Base-by-base conservation (phyloP, 2,888 invertebrate genomes). In the Caenorhabditis sp. region DNA sequence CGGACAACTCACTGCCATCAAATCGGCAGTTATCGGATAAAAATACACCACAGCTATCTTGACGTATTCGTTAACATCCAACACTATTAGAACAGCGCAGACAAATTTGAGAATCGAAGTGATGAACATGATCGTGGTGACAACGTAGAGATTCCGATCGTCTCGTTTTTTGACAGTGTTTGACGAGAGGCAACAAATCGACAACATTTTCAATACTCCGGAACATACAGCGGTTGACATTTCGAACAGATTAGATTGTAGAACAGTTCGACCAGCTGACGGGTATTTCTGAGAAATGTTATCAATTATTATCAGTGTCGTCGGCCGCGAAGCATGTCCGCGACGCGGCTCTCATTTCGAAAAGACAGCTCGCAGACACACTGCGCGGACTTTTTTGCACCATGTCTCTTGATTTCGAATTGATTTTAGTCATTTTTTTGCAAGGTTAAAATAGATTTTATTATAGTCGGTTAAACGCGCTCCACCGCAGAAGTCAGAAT, bases 1-100 rank as follows among this genome's bases (percentile, higher is more conserved):
- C 21, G 59, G 59, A 23, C 43, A 59, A 26, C 59, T 59, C n/a
- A 59, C 17, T 23, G 59, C 59, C 1, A 59, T 24, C 4, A 21
- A 23, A 59, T 59, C 59, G 10, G 59, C 59, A 23, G 59, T 49
- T 3, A 59, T 49, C 37, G 59, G 59, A 59, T 59, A 59, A 17
- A 59, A 4, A 59, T 24, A 49, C 24, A 59, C 4, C 14, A 24
- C 49, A 10, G 21, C 14, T 17, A 17, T 12, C 10, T 43, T 6
- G 1, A 59, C 21, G 4, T n/a, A 49, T 23, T 3, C 4, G 24
- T 43, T 17, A 2, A 26, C 6, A 24, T 49, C 49, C 19, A 49
- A 43, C 2, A 59, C 23, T 10, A 59, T 14, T 8, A 59, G 12
- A 27, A 59, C 24, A 17, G 59, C 59, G 26, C 59, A 59, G 8